These are phyloP conservation scores for Gobio gobio DNA, from an alignment of 2,113 vertebrate genomes.

Conservation along the genomic window DNA sequence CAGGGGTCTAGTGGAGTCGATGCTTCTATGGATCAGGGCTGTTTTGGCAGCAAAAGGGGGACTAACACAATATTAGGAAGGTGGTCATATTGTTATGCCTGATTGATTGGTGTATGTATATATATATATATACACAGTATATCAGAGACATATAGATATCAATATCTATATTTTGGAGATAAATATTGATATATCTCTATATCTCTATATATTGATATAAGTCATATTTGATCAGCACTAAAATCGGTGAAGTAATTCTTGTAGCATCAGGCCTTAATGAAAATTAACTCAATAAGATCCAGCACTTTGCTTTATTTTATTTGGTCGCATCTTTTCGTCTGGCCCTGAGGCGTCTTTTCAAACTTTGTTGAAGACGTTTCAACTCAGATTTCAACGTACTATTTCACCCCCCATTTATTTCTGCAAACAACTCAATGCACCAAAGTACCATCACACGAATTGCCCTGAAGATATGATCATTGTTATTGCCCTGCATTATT, in stretches of 20 bases:
- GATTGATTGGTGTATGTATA: too few species aligned
- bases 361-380: not conserved
- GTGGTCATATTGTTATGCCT: too few species aligned
- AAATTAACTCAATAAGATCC: conserved; percentile 25
- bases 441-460: conserved; percentile 10
- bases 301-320: conserved; percentile 21
- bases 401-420: conserved; percentile 44
- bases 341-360: conserved; percentile 28
- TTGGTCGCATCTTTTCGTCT: conserved; percentile 22
- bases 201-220: not conserved
- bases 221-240: not conserved
- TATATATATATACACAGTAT: too few species aligned
- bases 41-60: too few species aligned
- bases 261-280: conserved; percentile 27
- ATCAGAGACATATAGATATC: not conserved
- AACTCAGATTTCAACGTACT: conserved; percentile 29
- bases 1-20: too few species aligned
- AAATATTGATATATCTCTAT: not conserved
- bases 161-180: too few species aligned
- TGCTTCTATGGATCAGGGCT: too few species aligned
- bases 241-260: conserved; percentile 24
- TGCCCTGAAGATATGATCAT: conserved; percentile 19
- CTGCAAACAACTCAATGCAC: conserved; percentile 12
- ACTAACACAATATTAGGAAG: too few species aligned
- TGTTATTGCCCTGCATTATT: not conserved